Evolutionary conservation across 2,113 vertebrate genomes (phyloP).

Genomic region (Xyrauchen texanus): DNA sequence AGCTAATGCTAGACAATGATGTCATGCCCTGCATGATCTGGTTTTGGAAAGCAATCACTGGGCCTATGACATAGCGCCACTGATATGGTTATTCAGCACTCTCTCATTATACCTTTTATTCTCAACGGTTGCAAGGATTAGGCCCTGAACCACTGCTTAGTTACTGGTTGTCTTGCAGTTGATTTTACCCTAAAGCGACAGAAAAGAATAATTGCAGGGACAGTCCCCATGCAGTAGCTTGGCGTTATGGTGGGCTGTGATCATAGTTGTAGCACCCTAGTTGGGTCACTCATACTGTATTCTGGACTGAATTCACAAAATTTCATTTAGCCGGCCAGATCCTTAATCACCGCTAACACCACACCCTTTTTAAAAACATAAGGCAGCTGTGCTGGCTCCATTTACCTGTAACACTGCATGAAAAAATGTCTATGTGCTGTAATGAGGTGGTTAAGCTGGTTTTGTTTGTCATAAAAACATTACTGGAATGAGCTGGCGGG

Average conservation of each 20-base stretch:
- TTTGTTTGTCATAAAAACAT: constrained; percentile 23
- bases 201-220: constrained; percentile 24
- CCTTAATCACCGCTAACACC: not conserved
- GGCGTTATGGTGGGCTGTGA: not conserved
- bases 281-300: not conserved
- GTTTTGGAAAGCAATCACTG: constrained; percentile 38
- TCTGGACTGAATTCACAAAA: not conserved
- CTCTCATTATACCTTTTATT: constrained; percentile 22
- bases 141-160: not conserved
- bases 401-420: constrained; percentile 18
- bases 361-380: not conserved
- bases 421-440: constrained; percentile 5
- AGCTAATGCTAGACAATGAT: not conserved
- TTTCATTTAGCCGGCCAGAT: constrained; percentile 13
- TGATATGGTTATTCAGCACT: constrained; percentile 2
- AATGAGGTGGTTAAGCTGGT: constrained; percentile 29
- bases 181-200: not conserved
- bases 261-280: not conserved
- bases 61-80: not conserved
- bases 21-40: constrained; percentile 7
- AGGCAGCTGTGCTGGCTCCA: constrained; percentile 5
- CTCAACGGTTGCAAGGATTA: constrained; percentile 4
- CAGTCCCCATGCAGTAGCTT: not conserved
- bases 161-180: not conserved
- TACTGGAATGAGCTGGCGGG: not conserved